Evolutionary conservation across 2,113 vertebrate genomes (phyloP).

Genomic region (Salvelinus alpinus): DNA sequence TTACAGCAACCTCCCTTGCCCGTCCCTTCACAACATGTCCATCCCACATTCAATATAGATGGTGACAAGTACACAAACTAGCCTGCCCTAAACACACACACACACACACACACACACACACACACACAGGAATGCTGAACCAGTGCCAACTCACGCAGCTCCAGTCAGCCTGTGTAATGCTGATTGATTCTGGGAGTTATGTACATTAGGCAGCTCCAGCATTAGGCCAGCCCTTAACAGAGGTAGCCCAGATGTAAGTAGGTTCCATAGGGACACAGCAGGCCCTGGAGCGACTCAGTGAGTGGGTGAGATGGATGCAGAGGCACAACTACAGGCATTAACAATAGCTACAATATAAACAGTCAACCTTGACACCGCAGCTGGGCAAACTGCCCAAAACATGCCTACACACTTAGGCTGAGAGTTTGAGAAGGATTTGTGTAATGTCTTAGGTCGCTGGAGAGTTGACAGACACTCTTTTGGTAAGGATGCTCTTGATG

Average conservation of each 20-base stretch:
- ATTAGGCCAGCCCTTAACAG: background rate
- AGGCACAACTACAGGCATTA: background rate
- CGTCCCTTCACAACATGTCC: no score
- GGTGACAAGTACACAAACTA: background rate
- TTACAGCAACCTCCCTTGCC: no score
- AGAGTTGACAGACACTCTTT: background rate
- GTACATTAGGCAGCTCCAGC: background rate
- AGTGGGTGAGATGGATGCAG: background rate
- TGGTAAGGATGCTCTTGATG: background rate
- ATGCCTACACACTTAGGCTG: background rate
- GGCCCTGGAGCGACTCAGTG: background rate
- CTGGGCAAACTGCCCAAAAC: constrained; percentile 8
- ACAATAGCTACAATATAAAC: background rate
- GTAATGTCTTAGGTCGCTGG: background rate
- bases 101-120: background rate
- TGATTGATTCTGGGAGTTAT: background rate
- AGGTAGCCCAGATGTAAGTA: background rate
- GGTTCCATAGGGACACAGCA: background rate
- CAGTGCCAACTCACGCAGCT: background rate
- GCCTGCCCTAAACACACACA: background rate
- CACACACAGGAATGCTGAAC: background rate
- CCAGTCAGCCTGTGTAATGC: background rate
- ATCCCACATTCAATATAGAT: no score
- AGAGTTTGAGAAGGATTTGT: background rate
- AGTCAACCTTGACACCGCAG: background rate